Conservation (phyloP, 2,888 invertebrate genomes). For the Crepidodera aurea region DNA sequence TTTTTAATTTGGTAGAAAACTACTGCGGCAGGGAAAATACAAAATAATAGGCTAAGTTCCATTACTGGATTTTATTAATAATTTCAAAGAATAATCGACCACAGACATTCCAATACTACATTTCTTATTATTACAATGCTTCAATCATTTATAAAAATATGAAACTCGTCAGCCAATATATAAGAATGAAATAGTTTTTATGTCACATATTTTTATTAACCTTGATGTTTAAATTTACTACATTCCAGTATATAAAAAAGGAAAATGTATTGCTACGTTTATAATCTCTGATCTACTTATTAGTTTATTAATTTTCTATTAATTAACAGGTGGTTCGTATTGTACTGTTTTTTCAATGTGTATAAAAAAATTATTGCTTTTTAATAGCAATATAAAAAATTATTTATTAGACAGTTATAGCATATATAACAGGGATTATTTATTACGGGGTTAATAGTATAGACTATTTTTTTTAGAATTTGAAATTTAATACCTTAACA, state of each 20-base stretch:
- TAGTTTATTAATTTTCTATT: background rate
- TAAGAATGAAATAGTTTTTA: background rate
- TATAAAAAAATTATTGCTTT: background rate
- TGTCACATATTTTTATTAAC: background rate
- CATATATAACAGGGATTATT: too few species aligned
- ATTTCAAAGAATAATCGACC: too few species aligned
- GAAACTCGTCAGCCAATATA: background rate
- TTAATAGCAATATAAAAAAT: background rate
- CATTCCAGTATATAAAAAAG: background rate
- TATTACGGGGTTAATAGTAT: too few species aligned
- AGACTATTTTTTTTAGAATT: too few species aligned
- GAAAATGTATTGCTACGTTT: background rate
- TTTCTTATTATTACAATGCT: too few species aligned
- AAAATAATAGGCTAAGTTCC: too few species aligned
- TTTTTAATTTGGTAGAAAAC: too few species aligned
- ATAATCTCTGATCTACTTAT: background rate
- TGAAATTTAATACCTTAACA: too few species aligned
- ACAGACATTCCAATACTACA: too few species aligned
- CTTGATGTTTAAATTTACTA: background rate
- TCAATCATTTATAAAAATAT: background rate
- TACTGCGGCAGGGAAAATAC: too few species aligned
- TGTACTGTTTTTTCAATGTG: background rate
- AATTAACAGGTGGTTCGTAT: background rate
- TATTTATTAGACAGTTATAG: too few species aligned
- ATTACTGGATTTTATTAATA: too few species aligned